Evolutionary conservation across 2,797 vertebrate genomes (phyloP).

Genomic region (Taenioides sp.): DNA sequence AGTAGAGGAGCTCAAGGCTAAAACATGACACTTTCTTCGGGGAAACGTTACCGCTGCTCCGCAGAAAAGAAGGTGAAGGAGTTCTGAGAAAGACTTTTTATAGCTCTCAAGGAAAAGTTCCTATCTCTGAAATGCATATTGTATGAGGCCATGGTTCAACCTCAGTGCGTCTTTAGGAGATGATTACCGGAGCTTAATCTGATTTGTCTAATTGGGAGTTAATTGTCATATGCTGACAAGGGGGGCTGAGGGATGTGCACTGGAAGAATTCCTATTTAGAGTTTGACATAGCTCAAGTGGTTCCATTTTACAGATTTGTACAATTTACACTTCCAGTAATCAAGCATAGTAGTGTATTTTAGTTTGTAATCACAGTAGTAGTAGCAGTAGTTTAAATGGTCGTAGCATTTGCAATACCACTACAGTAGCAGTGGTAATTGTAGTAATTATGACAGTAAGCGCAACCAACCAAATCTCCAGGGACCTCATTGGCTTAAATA

Average conservation of each 20-base stretch:
- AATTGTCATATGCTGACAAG: constrained; percentile 36
- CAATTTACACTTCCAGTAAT: not conserved
- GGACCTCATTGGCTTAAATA: not conserved
- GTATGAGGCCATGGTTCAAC: constrained; percentile 39
- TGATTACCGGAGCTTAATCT: constrained; percentile 45
- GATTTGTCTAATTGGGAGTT: constrained; percentile 48
- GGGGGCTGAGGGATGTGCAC: constrained; percentile 11
- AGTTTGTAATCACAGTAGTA: not conserved
- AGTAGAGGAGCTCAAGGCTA: constrained; percentile 5
- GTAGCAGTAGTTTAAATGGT: not conserved
- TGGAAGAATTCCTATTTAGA: constrained; percentile 29
- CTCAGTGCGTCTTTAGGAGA: constrained; percentile 21
- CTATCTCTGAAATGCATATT: constrained; percentile 10
- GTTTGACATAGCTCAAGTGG: constrained; percentile 44
- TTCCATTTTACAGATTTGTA: constrained; percentile 53
- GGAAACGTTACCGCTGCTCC: constrained; percentile 31
- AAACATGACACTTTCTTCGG: constrained; percentile 23
- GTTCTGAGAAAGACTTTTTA: constrained; percentile 22
- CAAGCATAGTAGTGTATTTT: not conserved
- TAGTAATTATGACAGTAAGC: not conserved
- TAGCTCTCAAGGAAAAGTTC: constrained; percentile 8
- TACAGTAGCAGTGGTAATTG: too few relatives aligned
- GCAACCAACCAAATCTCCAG: not conserved
- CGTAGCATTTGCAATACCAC: too few relatives aligned
- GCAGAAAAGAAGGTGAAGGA: constrained; percentile 11